Conservation (phyloP, 2,797 vertebrate genomes). For the Limnodromus scolopaceus region DNA sequence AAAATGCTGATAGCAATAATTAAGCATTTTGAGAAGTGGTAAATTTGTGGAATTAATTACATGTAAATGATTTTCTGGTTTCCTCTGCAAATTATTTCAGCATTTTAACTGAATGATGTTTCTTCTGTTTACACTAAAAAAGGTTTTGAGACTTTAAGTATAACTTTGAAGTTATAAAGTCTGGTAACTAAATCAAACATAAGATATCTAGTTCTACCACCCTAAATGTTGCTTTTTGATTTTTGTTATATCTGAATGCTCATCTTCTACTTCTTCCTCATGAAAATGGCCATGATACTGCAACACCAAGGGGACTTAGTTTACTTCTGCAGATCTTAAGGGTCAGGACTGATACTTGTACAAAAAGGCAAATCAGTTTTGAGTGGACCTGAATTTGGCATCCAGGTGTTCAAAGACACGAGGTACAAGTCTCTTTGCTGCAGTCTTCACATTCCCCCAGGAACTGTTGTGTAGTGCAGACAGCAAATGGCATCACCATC, state of each 20-base stretch:
- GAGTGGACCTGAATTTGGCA: neutral
- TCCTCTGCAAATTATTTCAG: slow-evolving; percentile 23
- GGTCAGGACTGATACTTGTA: neutral
- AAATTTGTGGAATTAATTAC: slow-evolving; percentile 29
- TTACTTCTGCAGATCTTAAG: neutral
- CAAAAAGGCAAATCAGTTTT: neutral
- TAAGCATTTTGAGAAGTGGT: neutral
- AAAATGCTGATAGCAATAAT: slow-evolving; percentile 48
- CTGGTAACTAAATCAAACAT: neutral
- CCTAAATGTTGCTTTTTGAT: neutral
- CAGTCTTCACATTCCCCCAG: neutral
- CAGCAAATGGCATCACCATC: neutral
- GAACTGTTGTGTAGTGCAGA: neutral
- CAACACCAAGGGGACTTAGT: fast-evolving
- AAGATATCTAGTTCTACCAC: neutral
- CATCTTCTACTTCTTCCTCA: neutral
- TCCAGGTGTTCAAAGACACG: fast-evolving
- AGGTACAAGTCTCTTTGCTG: neutral
- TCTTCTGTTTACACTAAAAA: neutral
- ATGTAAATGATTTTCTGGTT: slow-evolving; percentile 6
- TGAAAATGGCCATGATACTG: neutral
- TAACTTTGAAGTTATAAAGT: neutral
- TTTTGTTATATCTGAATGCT: neutral
- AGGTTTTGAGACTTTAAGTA: neutral
- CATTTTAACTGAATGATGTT: neutral